Conservation (phyloP, 2,888 invertebrate species). For the Eupeodes luniger region DNA sequence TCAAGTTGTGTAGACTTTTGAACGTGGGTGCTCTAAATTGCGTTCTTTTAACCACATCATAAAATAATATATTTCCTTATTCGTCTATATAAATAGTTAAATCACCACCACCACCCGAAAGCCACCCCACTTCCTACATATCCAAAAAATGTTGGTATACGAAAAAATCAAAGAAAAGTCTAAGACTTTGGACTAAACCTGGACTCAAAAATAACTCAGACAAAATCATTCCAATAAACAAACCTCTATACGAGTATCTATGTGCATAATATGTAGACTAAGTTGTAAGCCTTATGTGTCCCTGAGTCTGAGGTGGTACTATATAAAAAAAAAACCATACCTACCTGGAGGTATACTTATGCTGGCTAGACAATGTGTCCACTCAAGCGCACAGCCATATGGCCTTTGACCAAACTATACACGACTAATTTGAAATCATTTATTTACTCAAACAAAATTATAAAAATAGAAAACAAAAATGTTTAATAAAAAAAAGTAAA, state of each 20-base stretch:
- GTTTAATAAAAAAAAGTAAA: not conserved
- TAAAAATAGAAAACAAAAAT: constrained; percentile 25
- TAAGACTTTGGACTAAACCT: not conserved
- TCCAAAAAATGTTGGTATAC: not conserved
- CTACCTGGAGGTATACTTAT: not conserved
- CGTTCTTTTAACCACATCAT: constrained; percentile 52
- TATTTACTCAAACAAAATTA: constrained; percentile 62
- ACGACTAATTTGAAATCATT: constrained; percentile 64
- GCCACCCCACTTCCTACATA: not conserved
- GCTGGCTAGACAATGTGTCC: constrained; percentile 62
- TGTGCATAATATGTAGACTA: not conserved
- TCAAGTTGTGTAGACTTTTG: not conserved
- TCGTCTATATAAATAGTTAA: constrained; percentile 2
- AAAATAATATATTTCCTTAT: constrained; percentile 68
- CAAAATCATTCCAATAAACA: not conserved
- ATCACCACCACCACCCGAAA: not conserved
- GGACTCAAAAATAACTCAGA: constrained; percentile 9
- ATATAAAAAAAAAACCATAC: not conserved
- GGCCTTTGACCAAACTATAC: constrained; percentile 50
- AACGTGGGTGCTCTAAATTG: constrained; percentile 65
- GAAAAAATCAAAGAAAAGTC: not conserved
- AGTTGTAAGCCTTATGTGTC: constrained; percentile 16
- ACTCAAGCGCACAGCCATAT: constrained; percentile 63
- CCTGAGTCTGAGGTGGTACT: constrained; percentile 19
- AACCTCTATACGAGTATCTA: not conserved